Percentiles rank a stretch among this genome's conserved stretches.
phyloP scores from a whole-genome alignment of 2,113 vertebrate genomes.

The Hemiprocne comata region DNA sequence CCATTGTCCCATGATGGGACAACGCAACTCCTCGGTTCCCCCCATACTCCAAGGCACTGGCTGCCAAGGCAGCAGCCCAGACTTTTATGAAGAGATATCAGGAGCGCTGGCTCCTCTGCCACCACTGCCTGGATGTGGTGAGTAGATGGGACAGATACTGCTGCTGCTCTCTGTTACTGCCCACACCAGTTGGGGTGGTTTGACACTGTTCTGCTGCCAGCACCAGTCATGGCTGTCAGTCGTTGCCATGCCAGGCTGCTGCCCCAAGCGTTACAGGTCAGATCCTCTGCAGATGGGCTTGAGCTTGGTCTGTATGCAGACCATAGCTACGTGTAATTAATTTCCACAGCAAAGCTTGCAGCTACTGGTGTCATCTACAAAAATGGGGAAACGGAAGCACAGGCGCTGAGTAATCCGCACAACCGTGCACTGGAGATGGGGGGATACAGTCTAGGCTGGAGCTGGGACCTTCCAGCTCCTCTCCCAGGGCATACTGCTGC shows the following conservation, averaged over 20 bases:
- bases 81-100: not conserved
- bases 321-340: not conserved
- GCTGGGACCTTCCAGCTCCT: not conserved
- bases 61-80: not conserved
- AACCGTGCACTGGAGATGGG: not conserved
- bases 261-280: not conserved
- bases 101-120: not conserved
- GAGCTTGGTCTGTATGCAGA: not conserved
- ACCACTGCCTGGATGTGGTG: not conserved
- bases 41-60: not conserved
- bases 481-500: not conserved
- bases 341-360: not conserved
- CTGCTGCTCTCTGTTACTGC: not conserved
- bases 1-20: not conserved
- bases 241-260: not conserved
- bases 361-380: not conserved
- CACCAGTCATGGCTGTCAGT: fast-evolving
- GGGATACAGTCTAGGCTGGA: not conserved
- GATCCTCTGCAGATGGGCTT: not conserved
- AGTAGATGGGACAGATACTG: not conserved
- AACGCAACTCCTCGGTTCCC: not conserved
- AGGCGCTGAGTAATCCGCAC: not conserved
- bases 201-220: not conserved
- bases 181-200: fast-evolving
- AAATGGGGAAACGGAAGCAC: not conserved